Conservation (phyloP, 2,888 invertebrate genomes). For the Nephrotoma guestfalica region DNA sequence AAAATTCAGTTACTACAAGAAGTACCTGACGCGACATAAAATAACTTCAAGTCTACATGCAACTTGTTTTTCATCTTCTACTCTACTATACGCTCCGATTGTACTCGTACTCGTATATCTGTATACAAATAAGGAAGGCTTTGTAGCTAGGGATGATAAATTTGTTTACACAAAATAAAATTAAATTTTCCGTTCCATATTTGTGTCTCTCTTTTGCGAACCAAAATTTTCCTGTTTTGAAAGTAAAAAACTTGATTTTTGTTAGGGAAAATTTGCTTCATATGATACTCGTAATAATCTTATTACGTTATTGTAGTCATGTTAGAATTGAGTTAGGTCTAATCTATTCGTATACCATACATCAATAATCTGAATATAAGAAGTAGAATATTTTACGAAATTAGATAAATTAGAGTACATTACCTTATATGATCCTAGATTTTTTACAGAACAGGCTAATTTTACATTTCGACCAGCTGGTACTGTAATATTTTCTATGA, state of each 20-base stretch:
- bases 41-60: neutral
- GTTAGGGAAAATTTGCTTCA: neutral
- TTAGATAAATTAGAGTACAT: conserved; percentile 7
- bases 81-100: neutral
- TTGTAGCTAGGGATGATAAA: neutral
- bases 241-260: neutral
- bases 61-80: neutral
- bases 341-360: no score
- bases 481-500: conserved; percentile 81
- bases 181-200: neutral
- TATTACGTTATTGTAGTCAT: neutral
- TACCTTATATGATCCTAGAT: conserved; percentile 33
- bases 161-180: neutral
- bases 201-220: neutral
- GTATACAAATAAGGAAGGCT: no score
- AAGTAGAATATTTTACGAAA: neutral
- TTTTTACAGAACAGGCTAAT: conserved; percentile 33
- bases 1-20: neutral
- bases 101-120: neutral
- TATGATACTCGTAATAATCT: no score
- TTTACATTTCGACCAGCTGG: conserved; percentile 39
- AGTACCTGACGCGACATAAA: neutral
- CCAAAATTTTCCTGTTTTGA: neutral
- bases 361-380: neutral
- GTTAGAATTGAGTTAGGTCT: neutral